Percentiles rank a stretch among this genome's conserved stretches.
Conservation (phyloP, 2,797 vertebrate genomes). For the Zalophus californianus region DNA sequence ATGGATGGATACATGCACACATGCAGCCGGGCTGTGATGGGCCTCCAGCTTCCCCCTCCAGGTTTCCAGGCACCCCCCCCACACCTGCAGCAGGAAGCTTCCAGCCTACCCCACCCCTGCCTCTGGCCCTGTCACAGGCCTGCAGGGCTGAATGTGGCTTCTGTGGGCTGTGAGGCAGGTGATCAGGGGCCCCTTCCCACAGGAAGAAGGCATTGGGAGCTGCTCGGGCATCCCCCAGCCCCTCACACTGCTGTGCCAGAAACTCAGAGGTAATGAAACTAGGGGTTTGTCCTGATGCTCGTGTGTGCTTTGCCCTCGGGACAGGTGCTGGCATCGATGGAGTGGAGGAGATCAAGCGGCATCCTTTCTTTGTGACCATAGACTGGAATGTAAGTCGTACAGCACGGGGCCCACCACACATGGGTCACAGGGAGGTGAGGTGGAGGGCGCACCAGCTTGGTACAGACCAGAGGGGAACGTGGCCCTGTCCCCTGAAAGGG, state of each 20-base stretch:
- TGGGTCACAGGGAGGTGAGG: fast-evolving
- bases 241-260: fast-evolving
- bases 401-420: fast-evolving
- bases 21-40: too few relatives aligned
- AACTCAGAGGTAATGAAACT: not conserved
- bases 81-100: not conserved
- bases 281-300: not conserved
- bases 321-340: conserved; percentile 97
- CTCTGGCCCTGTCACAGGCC: not conserved
- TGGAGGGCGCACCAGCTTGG: fast-evolving
- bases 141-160: not conserved
- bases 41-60: fast-evolving
- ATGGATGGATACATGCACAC: too few relatives aligned
- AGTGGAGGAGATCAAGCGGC: conserved; percentile 99
- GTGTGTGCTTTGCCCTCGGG: conserved; percentile 17
- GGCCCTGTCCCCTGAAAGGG: not conserved
- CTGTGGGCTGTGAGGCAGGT: fast-evolving
- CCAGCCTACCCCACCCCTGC: not conserved
- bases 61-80: not conserved
- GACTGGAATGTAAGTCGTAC: conserved; percentile 97
- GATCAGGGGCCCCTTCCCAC: not conserved
- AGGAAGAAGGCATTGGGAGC: not conserved
- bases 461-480: fast-evolving
- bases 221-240: fast-evolving
- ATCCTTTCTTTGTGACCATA: conserved; percentile 97